phyloP scores from a whole-genome alignment of 2,888 invertebrate genomes.

The Aricia artaxerxes region DNA sequence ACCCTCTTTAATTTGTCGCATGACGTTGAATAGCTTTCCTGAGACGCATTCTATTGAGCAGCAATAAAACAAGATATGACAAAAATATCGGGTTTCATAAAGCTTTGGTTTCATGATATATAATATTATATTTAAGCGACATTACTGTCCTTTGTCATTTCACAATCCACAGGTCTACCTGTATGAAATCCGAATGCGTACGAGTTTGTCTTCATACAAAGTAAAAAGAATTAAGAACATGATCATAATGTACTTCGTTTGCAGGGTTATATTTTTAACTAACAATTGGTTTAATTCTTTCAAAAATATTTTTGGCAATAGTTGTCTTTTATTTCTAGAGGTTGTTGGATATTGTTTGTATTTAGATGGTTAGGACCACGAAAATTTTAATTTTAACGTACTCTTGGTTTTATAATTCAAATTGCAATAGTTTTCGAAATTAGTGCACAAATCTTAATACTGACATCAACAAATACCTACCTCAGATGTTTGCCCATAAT shows the following conservation, averaged over 20 bases:
- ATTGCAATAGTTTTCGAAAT: neutral
- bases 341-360: neutral
- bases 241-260: neutral
- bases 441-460: neutral
- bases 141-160: slow-evolving; percentile 70
- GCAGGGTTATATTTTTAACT: neutral
- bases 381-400: neutral
- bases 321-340: neutral
- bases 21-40: slow-evolving; percentile 61
- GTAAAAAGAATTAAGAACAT: neutral
- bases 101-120: slow-evolving; percentile 77
- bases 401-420: neutral
- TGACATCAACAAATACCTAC: neutral
- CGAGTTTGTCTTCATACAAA: slow-evolving; percentile 38
- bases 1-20: slow-evolving; percentile 58
- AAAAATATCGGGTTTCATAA: slow-evolving; percentile 81
- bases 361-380: too few relatives aligned
- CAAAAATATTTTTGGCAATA: neutral
- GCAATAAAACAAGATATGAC: slow-evolving; percentile 79
- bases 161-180: slow-evolving; percentile 41
- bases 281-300: neutral
- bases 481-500: neutral
- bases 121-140: slow-evolving; percentile 78
- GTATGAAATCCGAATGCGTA: slow-evolving; percentile 48
- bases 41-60: slow-evolving; percentile 65